These are phyloP conservation scores for Atta cephalotes DNA, from an alignment of 1,140 invertebrate species.

Conservation along the genomic window DNA sequence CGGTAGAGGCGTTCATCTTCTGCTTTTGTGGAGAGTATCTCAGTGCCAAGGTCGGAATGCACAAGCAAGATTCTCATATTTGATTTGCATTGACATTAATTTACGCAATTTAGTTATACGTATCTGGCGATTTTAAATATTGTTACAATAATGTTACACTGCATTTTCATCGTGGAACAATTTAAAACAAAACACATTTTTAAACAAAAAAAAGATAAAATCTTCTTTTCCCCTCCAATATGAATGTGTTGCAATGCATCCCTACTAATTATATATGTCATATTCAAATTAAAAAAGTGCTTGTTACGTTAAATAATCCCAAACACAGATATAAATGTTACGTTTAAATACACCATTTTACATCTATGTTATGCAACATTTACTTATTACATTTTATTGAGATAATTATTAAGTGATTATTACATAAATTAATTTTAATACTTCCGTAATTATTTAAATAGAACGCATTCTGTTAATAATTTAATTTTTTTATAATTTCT, in stretches of 20 bases:
- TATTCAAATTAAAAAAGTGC: background rate
- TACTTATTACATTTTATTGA: too few species aligned
- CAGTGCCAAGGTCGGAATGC: slow-evolving; percentile 56
- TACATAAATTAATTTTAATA: background rate
- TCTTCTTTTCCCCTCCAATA: background rate
- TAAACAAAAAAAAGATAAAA: background rate
- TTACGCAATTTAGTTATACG: background rate
- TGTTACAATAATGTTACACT: background rate
- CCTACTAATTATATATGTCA: background rate
- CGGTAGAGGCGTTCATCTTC: slow-evolving; percentile 60
- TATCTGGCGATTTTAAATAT: background rate
- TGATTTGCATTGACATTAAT: background rate
- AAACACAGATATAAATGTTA: too few species aligned
- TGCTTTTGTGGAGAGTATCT: slow-evolving; percentile 67
- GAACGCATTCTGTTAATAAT: slow-evolving; percentile 11
- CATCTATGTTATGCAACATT: too few species aligned
- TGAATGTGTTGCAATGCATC: background rate
- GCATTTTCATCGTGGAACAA: background rate
- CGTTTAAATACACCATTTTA: too few species aligned
- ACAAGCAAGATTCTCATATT: background rate
- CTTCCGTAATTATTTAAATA: background rate
- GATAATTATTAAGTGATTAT: background rate
- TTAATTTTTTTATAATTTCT: too few species aligned
- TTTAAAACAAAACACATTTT: background rate
- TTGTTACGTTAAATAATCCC: background rate